Percentiles rank a stretch among this genome's conserved stretches.
phyloP scores from a whole-genome alignment of 1,140 invertebrate species.

The Drosophila punjabiensis region DNA sequence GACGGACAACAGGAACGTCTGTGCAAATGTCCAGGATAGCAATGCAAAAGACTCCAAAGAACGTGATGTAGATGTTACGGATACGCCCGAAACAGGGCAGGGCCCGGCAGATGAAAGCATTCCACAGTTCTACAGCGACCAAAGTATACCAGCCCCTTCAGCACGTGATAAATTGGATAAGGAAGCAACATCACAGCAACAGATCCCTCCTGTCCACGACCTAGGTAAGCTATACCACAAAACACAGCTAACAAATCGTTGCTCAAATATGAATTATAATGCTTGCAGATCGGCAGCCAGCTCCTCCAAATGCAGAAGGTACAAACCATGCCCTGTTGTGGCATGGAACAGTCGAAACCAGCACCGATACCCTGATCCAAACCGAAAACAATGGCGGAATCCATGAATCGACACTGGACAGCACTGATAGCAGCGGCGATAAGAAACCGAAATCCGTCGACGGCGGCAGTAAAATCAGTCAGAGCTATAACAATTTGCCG shows the following conservation, averaged over 20 bases:
- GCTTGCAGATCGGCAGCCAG: conserved; percentile 39
- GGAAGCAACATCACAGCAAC: conserved; percentile 26
- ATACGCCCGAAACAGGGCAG: conserved; percentile 12
- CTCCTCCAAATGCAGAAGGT: conserved; percentile 40
- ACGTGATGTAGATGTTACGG: conserved; percentile 25
- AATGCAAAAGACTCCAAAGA: conserved; percentile 38
- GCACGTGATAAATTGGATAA: conserved; percentile 52
- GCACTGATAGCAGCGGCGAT: conserved; percentile 7
- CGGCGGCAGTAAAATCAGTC: conserved; percentile 54
- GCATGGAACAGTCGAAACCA: conserved; percentile 84
- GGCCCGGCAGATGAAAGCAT: conserved; percentile 14
- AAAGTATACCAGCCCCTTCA: conserved; percentile 45
- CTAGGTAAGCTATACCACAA: conserved; percentile 5
- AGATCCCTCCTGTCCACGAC: conserved; percentile 2
- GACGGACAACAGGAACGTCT: conserved; percentile 35
- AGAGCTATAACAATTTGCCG: conserved; percentile 69
- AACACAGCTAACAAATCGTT: neutral
- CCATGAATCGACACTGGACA: neutral
- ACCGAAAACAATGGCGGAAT: conserved; percentile 11
- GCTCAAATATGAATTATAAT: neutral
- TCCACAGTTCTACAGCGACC: conserved; percentile 56
- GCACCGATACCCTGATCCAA: conserved; percentile 85
- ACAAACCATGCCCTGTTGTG: conserved; percentile 56
- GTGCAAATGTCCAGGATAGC: conserved; percentile 16
- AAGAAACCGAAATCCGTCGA: conserved; percentile 11